Evolutionary conservation across 2,888 invertebrate species (phyloP).

Genomic region (Hylaea fasciaria): DNA sequence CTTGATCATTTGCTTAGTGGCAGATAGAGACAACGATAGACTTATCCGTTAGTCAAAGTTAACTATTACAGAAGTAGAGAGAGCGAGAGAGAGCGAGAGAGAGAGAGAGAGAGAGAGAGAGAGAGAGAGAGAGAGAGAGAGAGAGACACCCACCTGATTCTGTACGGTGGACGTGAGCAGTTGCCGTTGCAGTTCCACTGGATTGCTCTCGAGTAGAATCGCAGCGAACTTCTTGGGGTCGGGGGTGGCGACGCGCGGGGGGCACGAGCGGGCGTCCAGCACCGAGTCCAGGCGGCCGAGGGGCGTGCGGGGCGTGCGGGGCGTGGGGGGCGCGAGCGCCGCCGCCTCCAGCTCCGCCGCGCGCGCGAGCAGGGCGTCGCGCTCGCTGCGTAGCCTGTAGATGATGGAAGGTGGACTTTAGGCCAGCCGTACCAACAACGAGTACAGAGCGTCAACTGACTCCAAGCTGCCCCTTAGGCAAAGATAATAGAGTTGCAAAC

Average conservation of each 20-base stretch:
- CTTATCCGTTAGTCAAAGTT: too few relatives aligned
- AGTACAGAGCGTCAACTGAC: too few relatives aligned
- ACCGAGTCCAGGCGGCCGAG: conserved; percentile 89
- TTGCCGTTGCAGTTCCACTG: conserved; percentile 93
- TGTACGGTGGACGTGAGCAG: conserved; percentile 92
- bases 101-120: too few relatives aligned
- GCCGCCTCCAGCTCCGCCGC: conserved; percentile 85
- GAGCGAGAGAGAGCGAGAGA: too few relatives aligned
- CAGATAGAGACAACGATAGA: too few relatives aligned
- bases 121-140: too few relatives aligned
- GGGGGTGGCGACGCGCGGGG: conserved; percentile 87
- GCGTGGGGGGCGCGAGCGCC: conserved; percentile 53
- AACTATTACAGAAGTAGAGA: too few relatives aligned
- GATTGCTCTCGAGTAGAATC: conserved; percentile 92
- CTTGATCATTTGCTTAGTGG: too few relatives aligned
- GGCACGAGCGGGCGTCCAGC: conserved; percentile 87
- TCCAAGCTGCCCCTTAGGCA: too few relatives aligned
- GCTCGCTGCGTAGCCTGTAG: conserved; percentile 84
- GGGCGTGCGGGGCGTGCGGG: conserved; percentile 75
- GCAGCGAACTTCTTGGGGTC: conserved; percentile 92
- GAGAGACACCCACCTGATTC: conserved; percentile 88
- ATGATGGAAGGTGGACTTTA: neutral
- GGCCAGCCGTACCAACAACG: too few relatives aligned
- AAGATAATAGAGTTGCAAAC: too few relatives aligned
- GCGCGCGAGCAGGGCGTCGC: conserved; percentile 90